Evolutionary conservation across 2,888 invertebrate species (phyloP), one percentile per base, ranked within the genome.

Genomic region (Drosophila anomelani): DNA sequence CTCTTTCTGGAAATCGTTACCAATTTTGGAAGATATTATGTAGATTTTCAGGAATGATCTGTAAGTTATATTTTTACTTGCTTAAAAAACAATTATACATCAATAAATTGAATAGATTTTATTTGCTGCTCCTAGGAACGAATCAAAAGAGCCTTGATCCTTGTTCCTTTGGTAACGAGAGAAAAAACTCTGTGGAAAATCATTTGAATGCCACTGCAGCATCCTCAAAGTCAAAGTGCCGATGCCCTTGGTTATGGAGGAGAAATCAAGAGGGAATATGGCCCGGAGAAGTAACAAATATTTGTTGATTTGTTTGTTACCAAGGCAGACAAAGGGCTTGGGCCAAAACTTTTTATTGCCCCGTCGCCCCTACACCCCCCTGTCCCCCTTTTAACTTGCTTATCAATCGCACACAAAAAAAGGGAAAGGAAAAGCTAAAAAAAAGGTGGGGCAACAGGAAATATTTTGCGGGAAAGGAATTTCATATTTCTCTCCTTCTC

Each of bases 241-340:
- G 23, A 55, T 55, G 69, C 47, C 55, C 67, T 63, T 63, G 64
- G 49, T 8, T 64, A 29, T 55, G 41, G 9, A 15, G 20, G 8
- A 44, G 17, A 32, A 61, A 43, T 34, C 55, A 39, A 20, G 39
- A n/a, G 47, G 46, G 55, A 61, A 72, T 39, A 38, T 43, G 55
- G 49, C 47, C 41, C 10, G 69, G 60, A 68, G 81, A 60, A 66
- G 61, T 69, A 64, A 69, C 72, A 79, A 81, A 88, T 80, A 85
- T 88, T 85, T 88, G 80, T 72, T 75, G 76, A 78, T 77, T 85
- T 81, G 75, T 77, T 61, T 79, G 88, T 79, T 36, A 87, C 74
- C 74, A 75, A 63, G 57, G 56, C 75, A 61, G 71, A 53, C 70
- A 79, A 85, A 85, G 78, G 66, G 41, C 58, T 60, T 54, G 66